Evolutionary conservation across 37 sponge, comb jelly and placozoan genomes (phyloP).

Genomic region (Cliona cf. orientalis): DNA sequence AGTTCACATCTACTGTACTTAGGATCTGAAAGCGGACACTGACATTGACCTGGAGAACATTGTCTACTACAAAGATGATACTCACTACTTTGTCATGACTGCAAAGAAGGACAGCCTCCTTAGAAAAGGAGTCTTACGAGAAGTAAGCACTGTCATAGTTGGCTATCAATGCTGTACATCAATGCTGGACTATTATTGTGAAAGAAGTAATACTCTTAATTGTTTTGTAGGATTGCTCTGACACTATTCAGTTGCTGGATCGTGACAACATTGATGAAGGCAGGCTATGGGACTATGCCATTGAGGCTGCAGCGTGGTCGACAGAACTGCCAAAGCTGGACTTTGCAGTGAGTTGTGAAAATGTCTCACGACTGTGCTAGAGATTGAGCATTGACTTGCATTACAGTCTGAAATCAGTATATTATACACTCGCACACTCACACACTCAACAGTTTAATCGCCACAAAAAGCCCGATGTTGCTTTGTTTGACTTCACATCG

Average conservation of each 20-base stretch:
- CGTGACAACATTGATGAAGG: conserved; percentile 70
- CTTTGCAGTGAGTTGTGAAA: conserved; percentile 66
- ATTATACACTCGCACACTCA: no score
- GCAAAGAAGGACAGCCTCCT: conserved; percentile 96
- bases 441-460: conserved; percentile 43
- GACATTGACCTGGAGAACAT: conserved; percentile 98
- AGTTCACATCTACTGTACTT: no score
- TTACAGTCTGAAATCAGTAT: no score
- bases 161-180: no score
- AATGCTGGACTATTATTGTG: no score
- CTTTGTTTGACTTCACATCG: conserved; percentile 97
- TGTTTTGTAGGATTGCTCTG: conserved; percentile 78
- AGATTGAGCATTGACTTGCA: background rate
- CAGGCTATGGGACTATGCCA: conserved; percentile 64
- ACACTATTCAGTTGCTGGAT: conserved; percentile 65
- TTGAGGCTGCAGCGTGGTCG: conserved; percentile 87
- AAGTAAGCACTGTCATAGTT: conserved; percentile 45
- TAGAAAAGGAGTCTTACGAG: conserved; percentile 84
- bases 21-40: conserved; percentile 83
- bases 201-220: background rate
- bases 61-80: conserved; percentile 98
- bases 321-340: conserved; percentile 84
- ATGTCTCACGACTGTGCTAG: background rate
- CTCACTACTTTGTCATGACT: conserved; percentile 99
- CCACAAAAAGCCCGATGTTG: conserved; percentile 80